phyloP scores from a whole-genome alignment of 2,113 vertebrate genomes.

The Herpetotheres cachinnans region DNA sequence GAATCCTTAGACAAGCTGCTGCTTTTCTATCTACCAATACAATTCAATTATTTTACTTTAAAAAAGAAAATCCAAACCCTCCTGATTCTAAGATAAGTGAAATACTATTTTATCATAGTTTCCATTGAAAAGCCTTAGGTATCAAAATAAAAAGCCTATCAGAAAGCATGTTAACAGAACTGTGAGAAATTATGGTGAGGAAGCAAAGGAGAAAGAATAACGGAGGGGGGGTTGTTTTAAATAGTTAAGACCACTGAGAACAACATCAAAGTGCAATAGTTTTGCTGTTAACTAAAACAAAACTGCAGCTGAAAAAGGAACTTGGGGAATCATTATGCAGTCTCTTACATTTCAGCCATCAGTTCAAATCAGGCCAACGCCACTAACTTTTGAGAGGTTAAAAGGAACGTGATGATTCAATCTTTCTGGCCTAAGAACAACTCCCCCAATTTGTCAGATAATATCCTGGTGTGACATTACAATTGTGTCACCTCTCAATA shows the following conservation, averaged over 20 bases:
- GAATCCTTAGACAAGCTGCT: not conserved
- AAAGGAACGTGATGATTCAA: conserved; percentile 50
- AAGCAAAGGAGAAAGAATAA: not conserved
- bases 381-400: conserved; percentile 17
- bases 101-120: not conserved
- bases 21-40: not conserved
- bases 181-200: not conserved
- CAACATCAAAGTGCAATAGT: not conserved
- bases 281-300: not conserved
- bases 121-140: not conserved
- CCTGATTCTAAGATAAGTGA: not conserved
- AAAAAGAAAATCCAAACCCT: not conserved
- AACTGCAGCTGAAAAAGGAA: not conserved
- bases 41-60: not conserved
- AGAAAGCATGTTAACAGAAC: not conserved
- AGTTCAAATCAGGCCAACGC: conserved; percentile 19
- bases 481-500: conserved; percentile 31
- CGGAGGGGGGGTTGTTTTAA: not conserved
- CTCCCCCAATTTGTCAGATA: not conserved
- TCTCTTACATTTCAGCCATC: not conserved
- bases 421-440: conserved; percentile 13
- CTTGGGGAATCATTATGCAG: accelerated
- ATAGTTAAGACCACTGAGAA: not conserved
- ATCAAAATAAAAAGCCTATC: not conserved
- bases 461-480: conserved; percentile 30